Evolutionary conservation across 2,113 vertebrate genomes (phyloP).

Genomic region (Gallinago paraguaiae): DNA sequence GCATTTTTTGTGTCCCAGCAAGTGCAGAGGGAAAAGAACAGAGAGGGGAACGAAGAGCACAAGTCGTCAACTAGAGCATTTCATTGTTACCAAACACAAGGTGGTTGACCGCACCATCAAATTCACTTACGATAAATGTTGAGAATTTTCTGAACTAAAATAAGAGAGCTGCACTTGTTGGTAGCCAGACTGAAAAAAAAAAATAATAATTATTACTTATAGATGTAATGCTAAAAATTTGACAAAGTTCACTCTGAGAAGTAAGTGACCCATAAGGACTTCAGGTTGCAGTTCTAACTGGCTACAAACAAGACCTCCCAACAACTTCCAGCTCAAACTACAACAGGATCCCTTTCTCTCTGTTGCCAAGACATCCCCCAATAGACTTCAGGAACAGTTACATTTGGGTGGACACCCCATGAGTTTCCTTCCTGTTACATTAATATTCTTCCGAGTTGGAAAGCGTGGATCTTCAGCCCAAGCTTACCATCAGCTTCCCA

Average conservation of each 20-base stretch:
- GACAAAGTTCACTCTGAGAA: neutral
- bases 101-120: fast-evolving
- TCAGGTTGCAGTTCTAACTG: neutral
- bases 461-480: neutral
- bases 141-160: neutral
- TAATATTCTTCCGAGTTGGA: neutral
- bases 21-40: neutral
- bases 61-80: neutral
- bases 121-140: neutral
- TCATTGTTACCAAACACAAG: neutral
- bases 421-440: neutral
- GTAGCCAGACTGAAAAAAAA: neutral
- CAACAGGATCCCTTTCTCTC: neutral
- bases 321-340: neutral
- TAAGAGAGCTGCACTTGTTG: neutral
- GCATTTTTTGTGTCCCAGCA: neutral
- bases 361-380: neutral
- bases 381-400: neutral
- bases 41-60: neutral
- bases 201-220: neutral
- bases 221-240: neutral
- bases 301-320: neutral
- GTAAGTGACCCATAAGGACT: neutral
- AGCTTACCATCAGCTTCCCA: neutral
- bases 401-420: neutral